Conservation (phyloP, 2,797 vertebrate genomes). For the Macropus fuliginosus region DNA sequence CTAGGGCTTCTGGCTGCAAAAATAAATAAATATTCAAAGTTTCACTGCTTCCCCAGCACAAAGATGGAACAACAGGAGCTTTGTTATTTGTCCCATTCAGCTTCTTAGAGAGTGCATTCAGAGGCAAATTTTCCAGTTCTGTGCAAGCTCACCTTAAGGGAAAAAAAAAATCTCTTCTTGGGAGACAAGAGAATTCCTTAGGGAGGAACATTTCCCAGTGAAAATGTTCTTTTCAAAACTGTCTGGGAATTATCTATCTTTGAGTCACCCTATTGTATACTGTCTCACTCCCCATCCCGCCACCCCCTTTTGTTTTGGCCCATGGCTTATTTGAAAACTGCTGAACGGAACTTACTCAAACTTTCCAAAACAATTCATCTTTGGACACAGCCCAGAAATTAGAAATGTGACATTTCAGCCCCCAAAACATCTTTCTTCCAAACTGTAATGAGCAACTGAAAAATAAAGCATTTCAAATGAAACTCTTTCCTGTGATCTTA, state of each 20-base stretch:
- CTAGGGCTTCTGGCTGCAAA: not conserved
- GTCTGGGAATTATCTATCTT: conserved; percentile 37
- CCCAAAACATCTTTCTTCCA: conserved; percentile 38
- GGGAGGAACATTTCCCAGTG: conserved; percentile 54
- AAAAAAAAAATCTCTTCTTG: conserved; percentile 38
- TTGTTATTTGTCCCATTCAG: conserved; percentile 47
- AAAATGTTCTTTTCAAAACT: conserved; percentile 58
- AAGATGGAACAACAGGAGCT: conserved; percentile 46
- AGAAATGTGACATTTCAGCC: conserved; percentile 59
- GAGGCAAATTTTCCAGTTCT: not conserved
- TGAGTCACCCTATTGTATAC: conserved; percentile 47
- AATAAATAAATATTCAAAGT: not conserved
- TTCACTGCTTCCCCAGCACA: not conserved
- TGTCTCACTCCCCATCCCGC: not conserved
- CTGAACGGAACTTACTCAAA: conserved; percentile 71
- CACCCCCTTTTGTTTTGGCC: conserved; percentile 61
- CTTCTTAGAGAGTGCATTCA: conserved; percentile 30
- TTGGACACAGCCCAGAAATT: conserved; percentile 64
- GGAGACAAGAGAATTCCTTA: conserved; percentile 24
- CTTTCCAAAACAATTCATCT: conserved; percentile 76
- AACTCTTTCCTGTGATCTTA: conserved; percentile 28
- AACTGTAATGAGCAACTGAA: conserved; percentile 59
- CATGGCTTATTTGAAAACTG: conserved; percentile 62
- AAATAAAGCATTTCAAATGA: conserved; percentile 54
- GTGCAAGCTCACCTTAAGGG: conserved; percentile 45